Conservation (phyloP, 2,113 vertebrate genomes). For the Delphinus delphis region DNA sequence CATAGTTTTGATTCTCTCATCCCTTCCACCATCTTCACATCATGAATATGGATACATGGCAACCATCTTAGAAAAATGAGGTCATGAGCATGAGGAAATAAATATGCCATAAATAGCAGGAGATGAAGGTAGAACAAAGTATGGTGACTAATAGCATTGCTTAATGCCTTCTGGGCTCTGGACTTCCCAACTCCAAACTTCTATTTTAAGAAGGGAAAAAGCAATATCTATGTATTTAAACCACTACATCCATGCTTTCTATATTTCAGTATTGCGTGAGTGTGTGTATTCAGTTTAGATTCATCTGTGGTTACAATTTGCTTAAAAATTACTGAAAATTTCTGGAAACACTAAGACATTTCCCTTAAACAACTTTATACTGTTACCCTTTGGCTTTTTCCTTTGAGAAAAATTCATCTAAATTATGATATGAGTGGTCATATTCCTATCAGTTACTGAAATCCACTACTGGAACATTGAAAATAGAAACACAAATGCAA, state of each 20-base stretch:
- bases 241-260: background rate
- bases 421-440: background rate
- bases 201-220: background rate
- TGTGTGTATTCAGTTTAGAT: background rate
- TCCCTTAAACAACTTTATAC: background rate
- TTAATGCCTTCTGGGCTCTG: background rate
- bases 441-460: background rate
- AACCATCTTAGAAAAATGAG: background rate
- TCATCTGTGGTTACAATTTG: background rate
- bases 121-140: too few relatives aligned
- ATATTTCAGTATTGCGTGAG: background rate
- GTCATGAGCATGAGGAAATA: background rate
- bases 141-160: background rate
- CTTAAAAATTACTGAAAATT: background rate
- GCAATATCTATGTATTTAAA: background rate
- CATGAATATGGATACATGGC: background rate
- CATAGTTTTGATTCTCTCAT: background rate
- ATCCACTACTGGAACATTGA: background rate
- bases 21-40: background rate
- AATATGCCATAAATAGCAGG: background rate
- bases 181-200: background rate
- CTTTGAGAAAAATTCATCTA: background rate
- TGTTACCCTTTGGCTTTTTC: background rate
- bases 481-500: background rate
- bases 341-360: background rate